These are phyloP conservation scores for Thermophis baileyi DNA, from an alignment of 2,113 vertebrate genomes.

Conservation along the genomic window DNA sequence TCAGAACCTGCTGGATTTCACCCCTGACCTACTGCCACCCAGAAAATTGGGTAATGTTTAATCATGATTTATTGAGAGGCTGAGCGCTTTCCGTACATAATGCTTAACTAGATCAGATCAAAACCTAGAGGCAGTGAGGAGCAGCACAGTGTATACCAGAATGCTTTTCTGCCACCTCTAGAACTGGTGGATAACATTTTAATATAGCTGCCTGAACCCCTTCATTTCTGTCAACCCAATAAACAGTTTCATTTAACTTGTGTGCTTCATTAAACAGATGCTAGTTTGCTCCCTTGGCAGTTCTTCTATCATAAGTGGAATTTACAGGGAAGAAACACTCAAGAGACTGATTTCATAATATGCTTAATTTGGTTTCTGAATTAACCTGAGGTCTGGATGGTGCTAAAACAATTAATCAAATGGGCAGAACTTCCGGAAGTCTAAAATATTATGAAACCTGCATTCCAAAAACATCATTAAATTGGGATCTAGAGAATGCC, in stretches of 20 bases:
- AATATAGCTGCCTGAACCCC: neutral
- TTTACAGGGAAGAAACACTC: neutral
- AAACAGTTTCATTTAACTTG: neutral
- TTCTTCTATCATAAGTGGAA: neutral
- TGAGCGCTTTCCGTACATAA: neutral
- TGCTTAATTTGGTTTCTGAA: neutral
- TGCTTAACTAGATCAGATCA: neutral
- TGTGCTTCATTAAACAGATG: neutral
- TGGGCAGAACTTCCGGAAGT: neutral
- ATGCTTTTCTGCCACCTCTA: neutral
- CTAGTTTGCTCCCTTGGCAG: neutral
- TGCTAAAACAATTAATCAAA: neutral
- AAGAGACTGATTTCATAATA: neutral
- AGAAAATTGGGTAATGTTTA: neutral
- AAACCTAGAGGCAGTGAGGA: neutral
- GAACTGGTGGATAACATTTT: neutral
- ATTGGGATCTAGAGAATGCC: neutral
- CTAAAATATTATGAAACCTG: neutral
- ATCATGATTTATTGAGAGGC: neutral
- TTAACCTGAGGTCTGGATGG: neutral
- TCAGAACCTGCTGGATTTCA: too few species aligned
- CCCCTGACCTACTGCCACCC: neutral
- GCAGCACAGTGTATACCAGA: neutral
- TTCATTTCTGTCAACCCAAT: neutral
- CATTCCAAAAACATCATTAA: neutral